Conservation (phyloP, 2,888 invertebrate species). For the Scaptomyza cyrtandrae region DNA sequence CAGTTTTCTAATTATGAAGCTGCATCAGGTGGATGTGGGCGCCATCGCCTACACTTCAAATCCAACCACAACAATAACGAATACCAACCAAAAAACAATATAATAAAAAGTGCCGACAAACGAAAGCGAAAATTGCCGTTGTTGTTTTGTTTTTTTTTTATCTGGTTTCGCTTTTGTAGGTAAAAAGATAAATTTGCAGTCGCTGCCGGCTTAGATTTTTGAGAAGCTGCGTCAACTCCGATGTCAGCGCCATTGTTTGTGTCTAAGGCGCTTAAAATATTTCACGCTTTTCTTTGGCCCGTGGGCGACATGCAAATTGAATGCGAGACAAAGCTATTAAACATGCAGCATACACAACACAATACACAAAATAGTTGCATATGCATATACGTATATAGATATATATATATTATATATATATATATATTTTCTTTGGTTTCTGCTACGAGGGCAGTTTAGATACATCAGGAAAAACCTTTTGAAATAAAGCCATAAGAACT, state of each 20-base stretch:
- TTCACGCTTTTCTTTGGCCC: conserved; percentile 56
- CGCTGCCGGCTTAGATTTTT: conserved; percentile 45
- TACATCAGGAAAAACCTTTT: too few species aligned
- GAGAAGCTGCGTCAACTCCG: conserved; percentile 34
- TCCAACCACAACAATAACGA: neutral
- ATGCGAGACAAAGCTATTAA: conserved; percentile 49
- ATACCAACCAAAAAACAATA: conserved; percentile 4
- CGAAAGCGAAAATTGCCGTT: conserved; percentile 50
- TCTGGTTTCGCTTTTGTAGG: conserved; percentile 43
- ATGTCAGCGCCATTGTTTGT: conserved; percentile 36
- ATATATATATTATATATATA: too few species aligned
- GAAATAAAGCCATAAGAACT: too few species aligned
- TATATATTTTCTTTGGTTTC: conserved; percentile 1
- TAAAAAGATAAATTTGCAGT: conserved; percentile 61
- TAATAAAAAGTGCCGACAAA: conserved; percentile 37
- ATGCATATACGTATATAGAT: too few species aligned
- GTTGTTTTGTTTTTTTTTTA: conserved; percentile 5
- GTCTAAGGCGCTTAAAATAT: conserved; percentile 60
- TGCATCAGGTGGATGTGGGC: conserved; percentile 41
- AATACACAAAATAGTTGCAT: conserved; percentile 16
- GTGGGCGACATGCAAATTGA: conserved; percentile 70
- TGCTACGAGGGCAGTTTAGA: conserved; percentile 22
- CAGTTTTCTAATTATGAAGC: conserved; percentile 34
- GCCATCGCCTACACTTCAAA: conserved; percentile 27
- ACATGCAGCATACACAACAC: conserved; percentile 35